Conservation (phyloP, 2,113 vertebrate genomes). For the Rhinolophus ferrumequinum region DNA sequence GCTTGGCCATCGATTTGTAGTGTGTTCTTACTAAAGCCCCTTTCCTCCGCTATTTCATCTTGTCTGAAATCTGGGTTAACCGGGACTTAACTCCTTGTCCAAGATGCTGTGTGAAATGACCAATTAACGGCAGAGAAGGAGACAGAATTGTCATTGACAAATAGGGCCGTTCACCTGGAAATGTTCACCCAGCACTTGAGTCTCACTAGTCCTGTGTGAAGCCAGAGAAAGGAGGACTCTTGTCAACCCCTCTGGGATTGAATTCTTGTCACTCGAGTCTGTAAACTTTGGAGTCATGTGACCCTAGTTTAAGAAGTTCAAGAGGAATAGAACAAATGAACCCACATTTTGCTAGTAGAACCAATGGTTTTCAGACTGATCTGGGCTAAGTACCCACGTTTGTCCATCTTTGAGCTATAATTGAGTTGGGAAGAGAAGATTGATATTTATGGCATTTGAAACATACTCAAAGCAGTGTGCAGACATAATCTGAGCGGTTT, state of each 20-base stretch:
- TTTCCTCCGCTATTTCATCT: conserved; percentile 19
- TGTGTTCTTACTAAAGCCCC: background rate
- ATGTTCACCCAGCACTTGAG: background rate
- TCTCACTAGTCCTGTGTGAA: background rate
- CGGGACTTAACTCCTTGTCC: conserved; percentile 69
- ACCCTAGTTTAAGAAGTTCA: background rate
- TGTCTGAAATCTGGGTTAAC: conserved; percentile 65
- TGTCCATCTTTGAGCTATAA: background rate
- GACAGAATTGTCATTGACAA: conserved; percentile 51
- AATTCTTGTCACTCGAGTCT: background rate
- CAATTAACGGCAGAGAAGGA: conserved; percentile 45
- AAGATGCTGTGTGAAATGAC: conserved; percentile 46
- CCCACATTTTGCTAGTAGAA: background rate
- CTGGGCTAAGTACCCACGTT: background rate
- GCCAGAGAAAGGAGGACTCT: background rate
- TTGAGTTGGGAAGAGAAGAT: background rate
- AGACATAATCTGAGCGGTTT: background rate
- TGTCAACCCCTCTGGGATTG: background rate
- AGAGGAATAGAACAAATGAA: background rate
- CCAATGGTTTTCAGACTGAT: background rate
- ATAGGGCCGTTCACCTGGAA: background rate
- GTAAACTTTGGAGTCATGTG: background rate
- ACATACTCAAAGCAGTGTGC: too few relatives aligned
- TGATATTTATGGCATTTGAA: background rate
- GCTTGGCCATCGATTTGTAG: background rate